Percentiles rank a stretch among this genome's conserved stretches.
Evolutionary conservation across 2,888 invertebrate species (phyloP).

Genomic region (Laspeyria flexula): DNA sequence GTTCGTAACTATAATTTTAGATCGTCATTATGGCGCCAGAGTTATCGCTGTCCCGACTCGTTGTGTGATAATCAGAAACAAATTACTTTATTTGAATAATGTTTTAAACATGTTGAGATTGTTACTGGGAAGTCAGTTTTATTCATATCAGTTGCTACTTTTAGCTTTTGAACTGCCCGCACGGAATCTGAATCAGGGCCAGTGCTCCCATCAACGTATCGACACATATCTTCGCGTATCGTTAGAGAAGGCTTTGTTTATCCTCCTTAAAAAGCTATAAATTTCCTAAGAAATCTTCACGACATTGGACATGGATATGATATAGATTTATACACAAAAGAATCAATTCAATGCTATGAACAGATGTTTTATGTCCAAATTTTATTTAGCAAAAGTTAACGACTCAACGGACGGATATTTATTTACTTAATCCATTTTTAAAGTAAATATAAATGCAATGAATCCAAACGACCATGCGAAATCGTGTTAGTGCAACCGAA

Average conservation of each 20-base stretch:
- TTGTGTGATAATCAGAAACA: slow-evolving; percentile 3
- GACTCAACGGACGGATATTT: neutral
- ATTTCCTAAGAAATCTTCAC: too few relatives aligned
- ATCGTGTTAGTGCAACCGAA: slow-evolving; percentile 8
- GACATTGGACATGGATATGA: too few relatives aligned
- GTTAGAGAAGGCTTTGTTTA: too few relatives aligned
- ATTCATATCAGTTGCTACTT: neutral
- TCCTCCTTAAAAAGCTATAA: too few relatives aligned
- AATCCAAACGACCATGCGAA: slow-evolving; percentile 6
- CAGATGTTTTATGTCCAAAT: too few relatives aligned
- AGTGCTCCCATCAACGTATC: too few relatives aligned
- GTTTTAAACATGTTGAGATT: neutral
- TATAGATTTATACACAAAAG: too few relatives aligned
- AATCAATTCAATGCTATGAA: too few relatives aligned
- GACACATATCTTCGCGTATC: too few relatives aligned
- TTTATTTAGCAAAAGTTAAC: too few relatives aligned
- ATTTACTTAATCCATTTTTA: neutral
- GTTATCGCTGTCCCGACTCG: slow-evolving; percentile 27
- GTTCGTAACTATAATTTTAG: slow-evolving; percentile 8
- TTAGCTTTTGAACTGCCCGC: neutral
- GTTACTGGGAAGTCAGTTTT: neutral
- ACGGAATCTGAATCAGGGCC: too few relatives aligned
- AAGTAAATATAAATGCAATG: neutral
- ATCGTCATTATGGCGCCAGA: slow-evolving; percentile 29
- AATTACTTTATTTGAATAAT: slow-evolving; percentile 6